phyloP scores from a whole-genome alignment of 2,888 invertebrate species.

The Chrysotoxum bicinctum region DNA sequence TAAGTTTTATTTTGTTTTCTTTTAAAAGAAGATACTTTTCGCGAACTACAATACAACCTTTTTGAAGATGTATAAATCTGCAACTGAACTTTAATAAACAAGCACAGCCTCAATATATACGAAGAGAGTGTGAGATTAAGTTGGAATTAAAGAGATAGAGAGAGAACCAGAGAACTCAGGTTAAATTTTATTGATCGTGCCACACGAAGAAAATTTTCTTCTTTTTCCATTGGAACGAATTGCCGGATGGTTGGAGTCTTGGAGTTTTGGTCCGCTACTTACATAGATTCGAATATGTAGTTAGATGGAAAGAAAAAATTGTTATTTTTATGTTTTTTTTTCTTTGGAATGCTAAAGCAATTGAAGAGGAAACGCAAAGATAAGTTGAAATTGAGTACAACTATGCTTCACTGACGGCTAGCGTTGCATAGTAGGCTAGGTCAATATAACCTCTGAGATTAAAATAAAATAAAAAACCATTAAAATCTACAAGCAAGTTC shows the following conservation, averaged over 20 bases:
- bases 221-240: slow-evolving; percentile 56
- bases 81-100: slow-evolving; percentile 80
- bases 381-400: slow-evolving; percentile 23
- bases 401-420: slow-evolving; percentile 57
- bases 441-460: slow-evolving; percentile 25
- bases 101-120: slow-evolving; percentile 79
- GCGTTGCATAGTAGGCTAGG: slow-evolving; percentile 42
- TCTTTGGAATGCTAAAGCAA: slow-evolving; percentile 36
- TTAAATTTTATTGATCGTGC: slow-evolving; percentile 59
- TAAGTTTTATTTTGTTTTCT: slow-evolving; percentile 36
- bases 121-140: slow-evolving; percentile 34
- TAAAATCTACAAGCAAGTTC: slow-evolving; percentile 20
- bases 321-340: background rate
- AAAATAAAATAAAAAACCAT: slow-evolving; percentile 31
- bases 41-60: slow-evolving; percentile 59
- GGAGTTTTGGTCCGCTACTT: slow-evolving; percentile 26
- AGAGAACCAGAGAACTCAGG: slow-evolving; percentile 22
- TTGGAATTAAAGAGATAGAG: slow-evolving; percentile 8
- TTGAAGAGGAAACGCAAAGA: slow-evolving; percentile 49
- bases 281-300: background rate
- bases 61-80: slow-evolving; percentile 77
- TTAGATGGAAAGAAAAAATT: slow-evolving; percentile 15
- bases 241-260: slow-evolving; percentile 42
- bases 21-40: slow-evolving; percentile 27
- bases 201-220: slow-evolving; percentile 43